Evolutionary conservation across 1,140 invertebrate species (phyloP).

Genomic region (Spodoptera litura): DNA sequence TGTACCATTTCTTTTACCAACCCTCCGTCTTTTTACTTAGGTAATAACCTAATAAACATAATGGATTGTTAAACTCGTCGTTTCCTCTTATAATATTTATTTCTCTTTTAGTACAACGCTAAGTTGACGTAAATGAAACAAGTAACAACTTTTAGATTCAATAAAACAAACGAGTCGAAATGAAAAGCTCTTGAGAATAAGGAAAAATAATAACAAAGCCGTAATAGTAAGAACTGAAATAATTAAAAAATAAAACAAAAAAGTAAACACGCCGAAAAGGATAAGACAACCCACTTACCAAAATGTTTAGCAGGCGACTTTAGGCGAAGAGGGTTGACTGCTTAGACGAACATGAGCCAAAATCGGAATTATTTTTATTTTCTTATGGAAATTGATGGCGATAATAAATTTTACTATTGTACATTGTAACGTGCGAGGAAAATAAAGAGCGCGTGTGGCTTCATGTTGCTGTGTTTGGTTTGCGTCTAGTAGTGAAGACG

Average conservation of each 20-base stretch:
- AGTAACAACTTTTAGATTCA: not conserved
- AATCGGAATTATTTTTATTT: constrained; percentile 7
- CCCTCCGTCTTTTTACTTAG: constrained; percentile 27
- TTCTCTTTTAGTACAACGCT: not conserved
- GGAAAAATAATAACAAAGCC: too few relatives aligned
- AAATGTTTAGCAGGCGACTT: constrained; percentile 47
- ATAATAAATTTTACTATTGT: constrained; percentile 46
- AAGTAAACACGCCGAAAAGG: not conserved
- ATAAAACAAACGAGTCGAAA: not conserved
- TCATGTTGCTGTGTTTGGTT: constrained; percentile 51
- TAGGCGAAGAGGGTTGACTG: constrained; percentile 60
- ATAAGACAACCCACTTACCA: constrained; percentile 22
- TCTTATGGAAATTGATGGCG: not conserved
- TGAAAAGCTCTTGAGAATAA: too few relatives aligned
- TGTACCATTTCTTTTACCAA: constrained; percentile 51
- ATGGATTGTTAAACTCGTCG: constrained; percentile 27
- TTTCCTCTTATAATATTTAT: not conserved
- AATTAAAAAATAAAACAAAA: not conserved
- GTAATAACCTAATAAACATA: constrained; percentile 43
- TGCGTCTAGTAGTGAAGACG: constrained; percentile 62
- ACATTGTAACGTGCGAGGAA: constrained; percentile 53
- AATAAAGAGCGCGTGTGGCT: constrained; percentile 60
- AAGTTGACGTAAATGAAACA: constrained; percentile 2
- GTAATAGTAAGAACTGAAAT: not conserved
- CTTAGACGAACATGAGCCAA: constrained; percentile 69